These are phyloP conservation scores for Acanthurus leucopareius DNA, from an alignment of 2,797 vertebrate genomes.

Conservation along the genomic window DNA sequence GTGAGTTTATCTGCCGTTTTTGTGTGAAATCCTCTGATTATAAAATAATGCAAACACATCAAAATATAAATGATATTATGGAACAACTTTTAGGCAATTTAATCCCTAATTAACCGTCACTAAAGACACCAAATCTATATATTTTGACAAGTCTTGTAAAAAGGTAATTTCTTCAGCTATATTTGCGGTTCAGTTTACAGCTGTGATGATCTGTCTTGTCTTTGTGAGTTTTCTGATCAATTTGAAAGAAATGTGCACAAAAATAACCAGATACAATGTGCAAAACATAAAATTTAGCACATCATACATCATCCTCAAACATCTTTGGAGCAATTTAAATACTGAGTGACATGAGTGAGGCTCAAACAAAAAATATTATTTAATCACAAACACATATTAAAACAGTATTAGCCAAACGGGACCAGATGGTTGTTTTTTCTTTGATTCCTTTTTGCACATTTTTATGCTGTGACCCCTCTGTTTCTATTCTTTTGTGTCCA, in stretches of 20 bases:
- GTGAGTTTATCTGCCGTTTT: too few relatives aligned
- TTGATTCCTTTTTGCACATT: background rate
- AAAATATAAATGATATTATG: background rate
- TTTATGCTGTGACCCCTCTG: background rate
- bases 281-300: too few relatives aligned
- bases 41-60: background rate
- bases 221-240: constrained; percentile 2
- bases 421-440: background rate
- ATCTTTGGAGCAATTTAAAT: too few relatives aligned
- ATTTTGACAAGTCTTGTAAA: background rate
- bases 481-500: background rate
- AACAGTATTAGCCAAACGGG: background rate
- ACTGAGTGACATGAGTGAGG: too few relatives aligned
- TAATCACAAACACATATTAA: background rate
- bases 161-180: background rate
- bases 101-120: background rate
- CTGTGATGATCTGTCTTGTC: too few relatives aligned
- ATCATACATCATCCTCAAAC: too few relatives aligned
- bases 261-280: too few relatives aligned
- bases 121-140: background rate
- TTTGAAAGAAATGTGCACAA: constrained; percentile 1
- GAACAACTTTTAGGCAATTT: background rate
- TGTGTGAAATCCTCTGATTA: too few relatives aligned
- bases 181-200: background rate
- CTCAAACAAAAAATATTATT: too few relatives aligned